A percentile compares a stretch with the other conserved stretches of the same genome.
Conservation (phyloP, 2,888 invertebrate genomes). For the Oasisia sp. region DNA sequence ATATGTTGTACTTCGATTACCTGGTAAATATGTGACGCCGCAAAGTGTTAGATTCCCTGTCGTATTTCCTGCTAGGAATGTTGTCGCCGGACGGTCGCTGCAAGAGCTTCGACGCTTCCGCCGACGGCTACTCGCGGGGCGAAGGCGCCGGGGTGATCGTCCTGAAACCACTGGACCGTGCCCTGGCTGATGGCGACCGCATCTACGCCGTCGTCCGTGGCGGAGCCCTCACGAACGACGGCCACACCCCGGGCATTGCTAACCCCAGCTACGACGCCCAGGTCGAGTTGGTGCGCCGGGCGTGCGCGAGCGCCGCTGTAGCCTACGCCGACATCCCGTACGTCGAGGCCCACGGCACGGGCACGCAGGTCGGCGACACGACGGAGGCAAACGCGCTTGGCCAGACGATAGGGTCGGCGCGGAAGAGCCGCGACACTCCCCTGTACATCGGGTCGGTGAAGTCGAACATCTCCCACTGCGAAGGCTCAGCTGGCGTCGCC, state of each 20-base stretch:
- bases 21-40: not conserved
- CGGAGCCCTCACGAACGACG: slow-evolving; percentile 58
- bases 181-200: slow-evolving; percentile 32
- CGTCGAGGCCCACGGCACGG: slow-evolving; percentile 62
- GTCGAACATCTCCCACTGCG: not conserved
- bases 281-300: slow-evolving; percentile 24
- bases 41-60: no score
- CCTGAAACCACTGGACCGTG: slow-evolving; percentile 49
- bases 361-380: slow-evolving; percentile 59
- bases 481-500: not conserved
- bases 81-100: slow-evolving; percentile 57
- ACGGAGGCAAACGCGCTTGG: slow-evolving; percentile 50
- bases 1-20: no score
- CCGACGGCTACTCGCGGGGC: slow-evolving; percentile 62
- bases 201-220: slow-evolving; percentile 49
- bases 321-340: slow-evolving; percentile 31
- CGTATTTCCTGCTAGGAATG: slow-evolving; percentile 44
- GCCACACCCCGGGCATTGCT: slow-evolving; percentile 56
- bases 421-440: not conserved
- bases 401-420: slow-evolving; percentile 35
- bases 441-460: not conserved
- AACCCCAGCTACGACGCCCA: slow-evolving; percentile 38
- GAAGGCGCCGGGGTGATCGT: slow-evolving; percentile 61
- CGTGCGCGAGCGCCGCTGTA: not conserved
- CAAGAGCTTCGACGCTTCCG: slow-evolving; percentile 57